Conservation (phyloP, 1,140 invertebrate species). For the Gyrodactylus salaris region DNA sequence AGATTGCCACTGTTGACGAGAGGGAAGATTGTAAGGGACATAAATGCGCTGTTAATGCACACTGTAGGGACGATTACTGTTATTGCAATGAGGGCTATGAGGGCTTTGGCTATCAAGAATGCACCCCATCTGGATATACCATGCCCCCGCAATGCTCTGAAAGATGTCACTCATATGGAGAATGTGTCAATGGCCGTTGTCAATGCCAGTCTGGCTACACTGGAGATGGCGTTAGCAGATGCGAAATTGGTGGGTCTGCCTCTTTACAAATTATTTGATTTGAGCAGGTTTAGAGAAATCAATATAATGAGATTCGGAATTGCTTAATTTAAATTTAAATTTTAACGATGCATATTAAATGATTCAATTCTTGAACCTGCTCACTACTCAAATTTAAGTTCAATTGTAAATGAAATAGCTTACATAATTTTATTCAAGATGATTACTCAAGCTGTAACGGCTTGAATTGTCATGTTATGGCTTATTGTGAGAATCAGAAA, state of each 20-base stretch:
- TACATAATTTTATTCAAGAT: too few relatives aligned
- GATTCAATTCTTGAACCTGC: too few relatives aligned
- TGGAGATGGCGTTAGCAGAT: not conserved
- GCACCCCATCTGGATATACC: too few relatives aligned
- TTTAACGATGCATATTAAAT: too few relatives aligned
- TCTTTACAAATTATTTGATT: not conserved
- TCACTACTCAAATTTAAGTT: too few relatives aligned
- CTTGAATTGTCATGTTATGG: too few relatives aligned
- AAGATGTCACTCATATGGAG: not conserved
- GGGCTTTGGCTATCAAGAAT: not conserved
- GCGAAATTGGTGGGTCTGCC: not conserved
- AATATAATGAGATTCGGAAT: too few relatives aligned
- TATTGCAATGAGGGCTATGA: not conserved
- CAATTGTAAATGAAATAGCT: too few relatives aligned
- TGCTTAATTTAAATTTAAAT: too few relatives aligned
- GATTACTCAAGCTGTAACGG: too few relatives aligned
- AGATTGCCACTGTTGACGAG: not conserved
- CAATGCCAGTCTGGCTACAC: not conserved
- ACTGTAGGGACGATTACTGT: not conserved
- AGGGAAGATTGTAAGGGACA: not conserved
- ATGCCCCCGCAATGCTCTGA: not conserved
- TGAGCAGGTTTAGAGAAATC: too few relatives aligned
- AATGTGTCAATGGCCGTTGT: not conserved
- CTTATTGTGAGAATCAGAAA: too few relatives aligned
- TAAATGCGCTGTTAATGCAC: not conserved